phyloP scores from a whole-genome alignment of 1,140 invertebrate genomes.

The Geopemphigus sp. region DNA sequence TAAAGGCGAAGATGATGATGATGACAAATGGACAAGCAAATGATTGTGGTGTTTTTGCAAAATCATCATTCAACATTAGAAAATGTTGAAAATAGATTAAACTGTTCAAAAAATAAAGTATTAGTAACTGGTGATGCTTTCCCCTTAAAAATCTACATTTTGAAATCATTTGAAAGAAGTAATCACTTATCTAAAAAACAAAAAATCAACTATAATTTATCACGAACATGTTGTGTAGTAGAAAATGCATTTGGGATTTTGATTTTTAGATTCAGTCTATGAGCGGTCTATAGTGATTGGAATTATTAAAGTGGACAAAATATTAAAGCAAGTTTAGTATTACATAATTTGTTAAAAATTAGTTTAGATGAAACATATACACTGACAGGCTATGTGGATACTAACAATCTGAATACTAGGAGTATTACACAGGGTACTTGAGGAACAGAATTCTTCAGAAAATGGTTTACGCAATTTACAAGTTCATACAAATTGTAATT shows the following conservation, averaged over 20 bases:
- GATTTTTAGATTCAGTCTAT: conserved; percentile 54
- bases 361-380: background rate
- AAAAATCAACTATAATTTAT: background rate
- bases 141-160: background rate
- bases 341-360: conserved; percentile 53
- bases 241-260: conserved; percentile 50
- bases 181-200: conserved; percentile 55
- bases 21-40: conserved; percentile 54
- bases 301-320: conserved; percentile 53
- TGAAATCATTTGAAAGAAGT: conserved; percentile 55
- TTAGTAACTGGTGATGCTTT: background rate
- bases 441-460: background rate
- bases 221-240: conserved; percentile 55
- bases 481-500: conserved; percentile 14
- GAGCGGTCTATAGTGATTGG: conserved; percentile 54
- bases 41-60: conserved; percentile 54
- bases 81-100: conserved; percentile 51
- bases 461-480: background rate
- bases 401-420: conserved; percentile 41
- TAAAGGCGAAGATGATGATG: no score
- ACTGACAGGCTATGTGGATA: background rate
- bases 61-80: conserved; percentile 52
- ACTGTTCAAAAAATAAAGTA: background rate
- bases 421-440: conserved; percentile 25
- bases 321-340: conserved; percentile 52